Evolutionary conservation across 2,113 vertebrate species (phyloP), one percentile per base, ranked within the genome.

Genomic region (Toxotes jaculatrix): DNA sequence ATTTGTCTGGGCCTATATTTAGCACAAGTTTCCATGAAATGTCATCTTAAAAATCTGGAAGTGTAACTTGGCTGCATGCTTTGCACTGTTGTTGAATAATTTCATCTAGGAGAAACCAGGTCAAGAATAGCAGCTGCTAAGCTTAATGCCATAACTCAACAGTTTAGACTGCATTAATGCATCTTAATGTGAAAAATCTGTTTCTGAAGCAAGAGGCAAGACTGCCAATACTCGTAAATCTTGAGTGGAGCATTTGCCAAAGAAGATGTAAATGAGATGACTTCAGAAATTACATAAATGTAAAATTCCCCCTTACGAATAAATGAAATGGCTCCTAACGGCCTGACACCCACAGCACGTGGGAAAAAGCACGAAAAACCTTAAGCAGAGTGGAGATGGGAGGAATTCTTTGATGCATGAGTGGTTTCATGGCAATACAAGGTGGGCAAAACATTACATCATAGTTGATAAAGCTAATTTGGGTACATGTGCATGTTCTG

Each of bases 401-500:
- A 74, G 73, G 57, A 73, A 85, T 51, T 79, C 36, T 61, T 85
- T 74, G 59, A 80, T 59, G 74, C 80, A 63, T 80, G 84, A 92
- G 85, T 86, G 82, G 74, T 91, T 87, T 91, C 74, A 78, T 84
- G 82, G 85, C 80, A 84, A 84, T 77, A 66, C 74, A 72, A 80
- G 57, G 74, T 75, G 78, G 73, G 31, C 83, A 73, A 40, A 73
- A 79, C 80, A 79, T 87, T 82, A 79, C 80, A 79, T 69, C 31
- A 31, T 89, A 27, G 27, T 27, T 27, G 27, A 27, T 27, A 80
- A 89, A 91, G 74, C 74, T 92, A 91, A 94, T 93, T 92, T 90
- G 75, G 70, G 86, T 42, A 49, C 73, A 27, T 27, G 27, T 83
- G 80, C 73, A 32, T 90, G 81, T 82, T 94, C 79, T 77, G 89